Conservation (phyloP, 2,888 invertebrate genomes). For the Melanostoma mellinum region DNA sequence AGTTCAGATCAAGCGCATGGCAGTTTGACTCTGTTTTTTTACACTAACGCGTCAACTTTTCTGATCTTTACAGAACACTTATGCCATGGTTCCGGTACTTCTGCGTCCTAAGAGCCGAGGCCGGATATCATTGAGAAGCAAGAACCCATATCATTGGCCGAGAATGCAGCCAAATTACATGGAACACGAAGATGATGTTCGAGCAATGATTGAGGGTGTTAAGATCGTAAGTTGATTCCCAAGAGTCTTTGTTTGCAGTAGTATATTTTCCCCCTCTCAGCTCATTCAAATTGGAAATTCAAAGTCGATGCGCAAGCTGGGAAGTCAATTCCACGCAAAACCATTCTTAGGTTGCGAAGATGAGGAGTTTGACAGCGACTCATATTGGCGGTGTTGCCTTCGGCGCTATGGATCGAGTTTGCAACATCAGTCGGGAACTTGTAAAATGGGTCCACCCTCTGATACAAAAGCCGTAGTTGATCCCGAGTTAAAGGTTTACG, state of each 20-base stretch:
- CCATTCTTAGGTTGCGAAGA: constrained; percentile 88
- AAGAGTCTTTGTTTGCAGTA: not conserved
- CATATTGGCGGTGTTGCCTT: constrained; percentile 89
- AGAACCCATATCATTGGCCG: constrained; percentile 90
- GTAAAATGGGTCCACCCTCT: constrained; percentile 86
- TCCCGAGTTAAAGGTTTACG: constrained; percentile 84
- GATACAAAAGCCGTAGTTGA: constrained; percentile 86
- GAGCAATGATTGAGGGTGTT: constrained; percentile 88
- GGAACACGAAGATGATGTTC: constrained; percentile 87
- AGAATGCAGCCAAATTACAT: constrained; percentile 92
- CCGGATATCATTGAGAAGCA: constrained; percentile 86
- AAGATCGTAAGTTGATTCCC: constrained; percentile 85
- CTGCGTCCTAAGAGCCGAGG: constrained; percentile 90
- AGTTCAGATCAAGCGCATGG: too few relatives aligned
- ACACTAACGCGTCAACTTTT: not conserved
- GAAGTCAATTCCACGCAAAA: constrained; percentile 83
- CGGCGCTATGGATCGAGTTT: constrained; percentile 88
- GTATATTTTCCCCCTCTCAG: constrained; percentile 78
- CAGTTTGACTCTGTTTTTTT: too few relatives aligned
- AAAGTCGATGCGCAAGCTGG: constrained; percentile 83
- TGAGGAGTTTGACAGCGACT: constrained; percentile 85
- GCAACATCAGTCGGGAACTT: constrained; percentile 88
- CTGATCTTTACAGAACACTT: constrained; percentile 81
- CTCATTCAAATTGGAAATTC: constrained; percentile 84
- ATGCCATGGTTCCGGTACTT: constrained; percentile 88